A percentile compares a stretch with the other conserved stretches of the same genome.
phyloP scores from a whole-genome alignment of 1,140 invertebrate species.

The Tetragnatha versicolor region DNA sequence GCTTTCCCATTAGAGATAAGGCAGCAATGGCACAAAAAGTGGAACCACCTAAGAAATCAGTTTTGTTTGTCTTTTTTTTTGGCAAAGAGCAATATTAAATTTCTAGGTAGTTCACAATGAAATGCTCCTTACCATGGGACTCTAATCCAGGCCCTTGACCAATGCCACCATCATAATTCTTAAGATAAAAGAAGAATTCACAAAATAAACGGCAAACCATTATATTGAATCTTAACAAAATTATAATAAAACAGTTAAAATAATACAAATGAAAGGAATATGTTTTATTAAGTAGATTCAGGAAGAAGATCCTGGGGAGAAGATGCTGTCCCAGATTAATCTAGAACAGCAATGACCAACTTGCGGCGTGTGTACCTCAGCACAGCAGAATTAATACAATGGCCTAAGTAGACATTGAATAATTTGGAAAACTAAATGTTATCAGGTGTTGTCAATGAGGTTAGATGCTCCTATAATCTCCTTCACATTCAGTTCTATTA shows the following conservation, averaged over 20 bases:
- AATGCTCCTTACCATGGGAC: slow-evolving; percentile 78
- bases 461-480: too few species aligned
- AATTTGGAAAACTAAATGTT: too few species aligned
- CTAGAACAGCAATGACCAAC: too few species aligned
- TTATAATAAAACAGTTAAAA: background rate
- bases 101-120: too few species aligned
- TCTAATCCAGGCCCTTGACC: slow-evolving; percentile 92
- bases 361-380: too few species aligned
- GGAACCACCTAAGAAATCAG: slow-evolving; percentile 72
- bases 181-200: slow-evolving; percentile 74
- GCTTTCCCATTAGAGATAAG: slow-evolving; percentile 75
- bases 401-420: too few species aligned
- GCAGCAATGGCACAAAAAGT: slow-evolving; percentile 94
- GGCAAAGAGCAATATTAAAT: background rate
- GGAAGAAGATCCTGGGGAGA: too few species aligned
- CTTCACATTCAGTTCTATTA: too few species aligned
- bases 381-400: too few species aligned
- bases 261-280: background rate
- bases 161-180: slow-evolving; percentile 98
- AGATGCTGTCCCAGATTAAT: too few species aligned
- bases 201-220: background rate
- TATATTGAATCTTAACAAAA: background rate
- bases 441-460: too few species aligned
- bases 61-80: background rate
- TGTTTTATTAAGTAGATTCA: too few species aligned